Conservation (phyloP, 2,113 vertebrate species). For the Electrona antarctica region DNA sequence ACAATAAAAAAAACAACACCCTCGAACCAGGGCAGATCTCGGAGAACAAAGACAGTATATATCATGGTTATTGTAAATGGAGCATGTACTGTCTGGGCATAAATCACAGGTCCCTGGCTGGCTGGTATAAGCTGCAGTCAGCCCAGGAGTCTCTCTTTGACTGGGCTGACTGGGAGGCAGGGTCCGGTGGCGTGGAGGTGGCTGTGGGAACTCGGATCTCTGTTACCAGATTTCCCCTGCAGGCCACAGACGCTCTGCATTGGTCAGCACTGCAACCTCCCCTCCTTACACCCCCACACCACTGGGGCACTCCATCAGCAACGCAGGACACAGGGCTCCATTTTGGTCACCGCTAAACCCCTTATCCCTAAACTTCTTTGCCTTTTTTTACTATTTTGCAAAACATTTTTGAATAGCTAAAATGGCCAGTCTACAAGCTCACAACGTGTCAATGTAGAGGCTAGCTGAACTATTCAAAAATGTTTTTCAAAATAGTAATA, state of each 20-base stretch:
- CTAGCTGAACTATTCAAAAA: no score
- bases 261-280: slow-evolving; percentile 21
- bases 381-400: no score
- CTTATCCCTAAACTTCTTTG: no score
- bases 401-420: no score
- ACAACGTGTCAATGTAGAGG: no score
- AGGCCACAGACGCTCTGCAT: slow-evolving; percentile 42
- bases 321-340: no score
- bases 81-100: slow-evolving; percentile 45
- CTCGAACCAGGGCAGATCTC: slow-evolving; percentile 33
- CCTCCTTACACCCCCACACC: not conserved
- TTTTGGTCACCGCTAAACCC: no score
- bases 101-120: slow-evolving; percentile 60
- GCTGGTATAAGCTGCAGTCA: slow-evolving; percentile 18
- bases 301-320: not conserved
- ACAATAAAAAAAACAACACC: slow-evolving; percentile 22
- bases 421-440: no score
- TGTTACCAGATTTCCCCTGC: slow-evolving; percentile 42
- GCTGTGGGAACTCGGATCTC: slow-evolving; percentile 25
- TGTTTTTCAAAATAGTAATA: no score
- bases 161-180: slow-evolving; percentile 50
- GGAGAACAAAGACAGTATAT: slow-evolving; percentile 57
- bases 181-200: slow-evolving; percentile 52
- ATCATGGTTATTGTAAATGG: slow-evolving; percentile 54
- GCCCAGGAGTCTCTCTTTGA: slow-evolving; percentile 7